A percentile compares a stretch with the other conserved stretches of the same genome.
Conservation (phyloP, 2,888 invertebrate species). For the Archips crataeganus region DNA sequence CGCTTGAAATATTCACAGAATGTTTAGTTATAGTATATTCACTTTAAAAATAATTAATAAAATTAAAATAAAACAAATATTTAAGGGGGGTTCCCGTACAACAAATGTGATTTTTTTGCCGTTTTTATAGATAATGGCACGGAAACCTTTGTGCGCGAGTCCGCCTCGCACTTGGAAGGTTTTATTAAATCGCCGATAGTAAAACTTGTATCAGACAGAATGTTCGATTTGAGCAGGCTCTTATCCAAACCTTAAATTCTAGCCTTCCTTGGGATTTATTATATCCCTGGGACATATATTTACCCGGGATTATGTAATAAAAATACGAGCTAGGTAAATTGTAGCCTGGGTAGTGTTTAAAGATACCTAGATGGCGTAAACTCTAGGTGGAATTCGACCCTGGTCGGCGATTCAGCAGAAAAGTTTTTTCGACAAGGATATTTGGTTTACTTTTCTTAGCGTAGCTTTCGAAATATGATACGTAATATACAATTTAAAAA, state of each 20-base stretch:
- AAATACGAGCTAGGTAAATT: slow-evolving; percentile 27
- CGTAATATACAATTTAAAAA: not conserved
- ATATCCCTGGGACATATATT: slow-evolving; percentile 25
- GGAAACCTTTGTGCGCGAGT: no score
- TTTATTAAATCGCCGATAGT: no score
- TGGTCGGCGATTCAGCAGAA: slow-evolving; percentile 12
- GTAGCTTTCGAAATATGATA: not conserved
- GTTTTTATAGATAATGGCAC: no score
- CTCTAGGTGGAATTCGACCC: slow-evolving; percentile 17
- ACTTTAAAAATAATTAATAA: no score
- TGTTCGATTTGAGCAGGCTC: slow-evolving; percentile 6
- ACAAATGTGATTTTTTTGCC: no score
- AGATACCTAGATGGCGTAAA: slow-evolving; percentile 8
- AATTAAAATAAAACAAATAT: no score
- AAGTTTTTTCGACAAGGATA: slow-evolving; percentile 12
- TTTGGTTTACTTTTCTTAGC: not conserved
- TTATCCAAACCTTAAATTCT: not conserved
- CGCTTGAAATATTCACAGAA: no score
- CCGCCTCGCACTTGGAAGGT: no score
- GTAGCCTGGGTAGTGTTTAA: slow-evolving; percentile 20
- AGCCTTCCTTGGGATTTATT: slow-evolving; percentile 27
- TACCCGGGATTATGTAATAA: slow-evolving; percentile 32
- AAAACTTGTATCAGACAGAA: not conserved
- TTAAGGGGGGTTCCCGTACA: no score
- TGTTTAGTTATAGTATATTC: no score